Base-by-base conservation (phyloP, 1,140 invertebrate genomes). In the Thaumatotibia leucotreta region DNA sequence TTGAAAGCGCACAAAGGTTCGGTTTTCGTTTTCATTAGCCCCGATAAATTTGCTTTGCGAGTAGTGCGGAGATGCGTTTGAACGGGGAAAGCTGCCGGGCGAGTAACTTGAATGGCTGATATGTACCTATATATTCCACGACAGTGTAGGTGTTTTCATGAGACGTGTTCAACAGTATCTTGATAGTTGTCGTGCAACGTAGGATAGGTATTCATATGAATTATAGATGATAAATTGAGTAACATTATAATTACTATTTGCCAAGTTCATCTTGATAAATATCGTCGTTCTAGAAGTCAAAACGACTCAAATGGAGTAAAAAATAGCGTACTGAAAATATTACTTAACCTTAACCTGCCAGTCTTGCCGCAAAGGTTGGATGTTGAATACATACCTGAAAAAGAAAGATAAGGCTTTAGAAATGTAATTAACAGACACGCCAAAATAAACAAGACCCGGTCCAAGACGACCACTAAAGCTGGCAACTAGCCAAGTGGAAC, bases 1-100 rank as follows among this genome's bases (percentile, higher is more conserved):
- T 58, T 58, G 52, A 29, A 58, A 58, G 29, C 29, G 29, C 29
- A 49, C 23, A n/a, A 39, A 49, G 54, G 61, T 10, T 68, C 49
- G 70, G 68, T 67, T 70, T 73, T 67, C 65, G 65, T 69, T 71
- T 67, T 68, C 65, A 69, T 68, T 69, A 69, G 64, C 65, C 67
- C 67, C 39, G 61, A 67, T 67, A 72, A 65, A 66, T 71, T 32
- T 70, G 35, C 63, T 63, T 24, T 49, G 63, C 50, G 65, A 63
- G 35, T 67, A 62, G 31, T 67, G 66, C 11, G 23, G 52, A 29
- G 24, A 23, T 27, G n/a, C 52, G 52, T 29, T 58, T 58, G 2
- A 5, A 58, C 1, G 11, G 24, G 52, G 23, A 2, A 3, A 58
- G 52, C 29, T 24, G 27, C 8, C 1, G n/a, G 33, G 5, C 39